Evolutionary conservation across 1,140 invertebrate genomes (phyloP), one percentile per base, ranked within the genome.

Genomic region (Ridgeia piscesae): DNA sequence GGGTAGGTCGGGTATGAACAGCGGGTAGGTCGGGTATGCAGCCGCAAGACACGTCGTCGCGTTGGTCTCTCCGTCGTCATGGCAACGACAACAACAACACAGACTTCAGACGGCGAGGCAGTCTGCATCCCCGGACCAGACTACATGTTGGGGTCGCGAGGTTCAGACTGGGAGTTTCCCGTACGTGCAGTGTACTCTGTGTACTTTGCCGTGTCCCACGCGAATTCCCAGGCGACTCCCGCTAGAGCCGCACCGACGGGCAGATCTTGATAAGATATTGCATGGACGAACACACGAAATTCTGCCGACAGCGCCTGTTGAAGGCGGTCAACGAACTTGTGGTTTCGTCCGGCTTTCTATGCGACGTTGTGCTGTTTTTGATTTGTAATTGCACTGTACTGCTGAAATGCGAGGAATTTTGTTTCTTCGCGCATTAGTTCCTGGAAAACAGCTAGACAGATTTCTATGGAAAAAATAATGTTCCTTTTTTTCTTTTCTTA

Each of bases 211-310:
- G 17, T 8, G 58, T 31, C 58, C 0, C 27, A 77, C 58, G 27
- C 0, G 58, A 77, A 77, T 77, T 77, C 58, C 58, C 58, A 77
- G 6, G 58, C 17, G 4, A 77, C 17, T 31, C 14, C 58, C 58
- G 58, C 58, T 77, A 21, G 0, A 27, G 58, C 27, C 11, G 58
- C 27, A 2, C 2, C 8, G 58, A 27, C 58, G 27, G 58, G 14
- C 27, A 77, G 58, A 77, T 77, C 58, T 77, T 77, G 58, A 77
- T 77, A 77, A 77, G 58, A 77, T 77, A 77, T 77, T 77, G 58
- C 58, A 21, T 77, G 27, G 58, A 77, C 58, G 58, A 4, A 77
- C 58, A 77, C 58, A 77, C 14, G 58, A 17, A 77, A 21, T 77
- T 31, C 58, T 77, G 58, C 58, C 27, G 58, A 77, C 11, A 14